Conservation (phyloP, 2,113 vertebrate species). For the Anarhynchus alexandrinus region DNA sequence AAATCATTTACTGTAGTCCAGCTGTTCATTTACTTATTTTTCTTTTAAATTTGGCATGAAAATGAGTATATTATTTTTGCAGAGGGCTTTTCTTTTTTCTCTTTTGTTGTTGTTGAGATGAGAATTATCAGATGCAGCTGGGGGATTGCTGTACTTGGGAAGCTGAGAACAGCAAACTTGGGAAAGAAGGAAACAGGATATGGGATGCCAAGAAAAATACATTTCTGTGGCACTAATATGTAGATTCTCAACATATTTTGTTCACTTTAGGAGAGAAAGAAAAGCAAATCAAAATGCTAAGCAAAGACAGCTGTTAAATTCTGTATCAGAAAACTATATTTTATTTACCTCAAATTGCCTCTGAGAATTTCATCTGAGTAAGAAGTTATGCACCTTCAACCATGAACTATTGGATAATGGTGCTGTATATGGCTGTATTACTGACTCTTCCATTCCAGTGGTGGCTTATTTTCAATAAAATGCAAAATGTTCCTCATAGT, state of each 20-base stretch:
- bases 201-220: slow-evolving; percentile 5
- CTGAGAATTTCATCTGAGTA: background rate
- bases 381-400: background rate
- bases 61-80: slow-evolving; percentile 52
- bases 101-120: background rate
- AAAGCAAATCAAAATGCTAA: slow-evolving; percentile 30
- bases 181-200: slow-evolving; percentile 38
- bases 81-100: slow-evolving; percentile 1
- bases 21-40: slow-evolving; percentile 58
- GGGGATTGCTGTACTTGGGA: slow-evolving; percentile 21
- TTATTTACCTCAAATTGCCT: background rate
- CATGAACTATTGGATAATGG: background rate
- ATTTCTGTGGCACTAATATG: slow-evolving; percentile 4
- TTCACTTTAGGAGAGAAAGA: background rate
- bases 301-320: slow-evolving; percentile 21
- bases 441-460: background rate
- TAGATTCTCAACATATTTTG: slow-evolving; percentile 9
- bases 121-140: slow-evolving; percentile 58
- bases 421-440: background rate
- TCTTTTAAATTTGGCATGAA: slow-evolving; percentile 39
- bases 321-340: background rate
- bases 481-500: background rate
- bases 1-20: slow-evolving; percentile 46
- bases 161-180: slow-evolving; percentile 46
- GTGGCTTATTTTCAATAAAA: background rate